phyloP scores from a whole-genome alignment of 1,140 invertebrate species.

The Hypothenemus hampei region DNA sequence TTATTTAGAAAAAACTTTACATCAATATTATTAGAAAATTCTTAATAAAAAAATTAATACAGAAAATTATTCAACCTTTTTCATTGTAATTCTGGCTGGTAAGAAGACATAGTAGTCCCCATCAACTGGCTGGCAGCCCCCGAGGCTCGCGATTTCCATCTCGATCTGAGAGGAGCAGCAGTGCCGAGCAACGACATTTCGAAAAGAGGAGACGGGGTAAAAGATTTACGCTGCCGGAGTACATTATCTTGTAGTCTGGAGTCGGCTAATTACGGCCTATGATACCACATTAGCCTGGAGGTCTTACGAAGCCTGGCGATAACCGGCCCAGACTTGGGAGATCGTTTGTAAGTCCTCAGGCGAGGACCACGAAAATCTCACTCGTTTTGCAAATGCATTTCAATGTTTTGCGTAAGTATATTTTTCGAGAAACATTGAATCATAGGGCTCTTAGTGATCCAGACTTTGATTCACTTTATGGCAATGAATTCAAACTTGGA shows the following conservation, averaged over 20 bases:
- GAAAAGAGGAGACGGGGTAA: constrained; percentile 40
- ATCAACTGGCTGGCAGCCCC: constrained; percentile 7
- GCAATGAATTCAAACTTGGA: too few relatives aligned
- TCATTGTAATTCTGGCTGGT: too few relatives aligned
- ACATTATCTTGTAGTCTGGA: constrained; percentile 53
- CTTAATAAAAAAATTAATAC: too few relatives aligned
- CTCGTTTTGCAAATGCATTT: constrained; percentile 19
- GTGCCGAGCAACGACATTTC: constrained; percentile 22
- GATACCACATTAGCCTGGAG: constrained; percentile 49
- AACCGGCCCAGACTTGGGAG: constrained; percentile 35
- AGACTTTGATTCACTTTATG: too few relatives aligned
- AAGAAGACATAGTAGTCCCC: constrained; percentile 15
- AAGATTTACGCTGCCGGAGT: constrained; percentile 51
- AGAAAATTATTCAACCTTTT: too few relatives aligned
- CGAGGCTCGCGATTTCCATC: constrained; percentile 24
- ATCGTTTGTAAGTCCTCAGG: constrained; percentile 17
- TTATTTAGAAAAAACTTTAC: too few relatives aligned
- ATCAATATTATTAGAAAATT: too few relatives aligned
- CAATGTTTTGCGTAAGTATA: too few relatives aligned
- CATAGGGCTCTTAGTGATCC: too few relatives aligned
- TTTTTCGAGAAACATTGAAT: too few relatives aligned
- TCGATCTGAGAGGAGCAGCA: constrained; percentile 18
- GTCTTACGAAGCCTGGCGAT: constrained; percentile 39
- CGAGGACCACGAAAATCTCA: constrained; percentile 17
- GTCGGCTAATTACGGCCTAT: constrained; percentile 51